Base-by-base conservation (phyloP, 2,888 invertebrate species). In the Amblyteles armatorius region DNA sequence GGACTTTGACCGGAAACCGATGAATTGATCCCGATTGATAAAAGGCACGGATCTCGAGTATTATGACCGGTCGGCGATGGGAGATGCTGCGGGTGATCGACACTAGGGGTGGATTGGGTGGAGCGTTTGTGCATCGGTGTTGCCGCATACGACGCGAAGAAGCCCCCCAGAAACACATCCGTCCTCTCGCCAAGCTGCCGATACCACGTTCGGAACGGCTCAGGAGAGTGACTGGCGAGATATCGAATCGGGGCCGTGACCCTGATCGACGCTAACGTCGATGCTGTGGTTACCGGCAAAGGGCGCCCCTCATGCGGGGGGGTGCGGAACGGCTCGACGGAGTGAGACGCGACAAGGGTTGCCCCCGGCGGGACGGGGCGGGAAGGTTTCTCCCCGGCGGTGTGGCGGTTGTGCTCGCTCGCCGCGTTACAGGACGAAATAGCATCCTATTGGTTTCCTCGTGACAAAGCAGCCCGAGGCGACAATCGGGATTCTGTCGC, bases 401-500 rank as follows among this genome's bases (percentile, higher is more conserved):
- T 72, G 73, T 29, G 36, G 72, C 60, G 79, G 79, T 79, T 72
- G 79, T 72, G 72, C 72, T 65, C 26, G 50, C 33, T 29, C 67
- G 63, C 79, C 69, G 78, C 79, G 79, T 79, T 79, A 79, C 71
- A 79, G 72, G 63, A 67, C 63, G 73, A 72, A 79, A 79, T 79
- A 73, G 79, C 79, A 67, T 74, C 68, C 80, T 81, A 81, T 81
- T 74, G 80, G 80, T 81, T 81, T 81, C 80, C 80, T 60, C 80
- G 67, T 77, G 82, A 82, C 82, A 78, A 77, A 78, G 77, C 82
- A 72, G 76, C 82, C 77, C 71, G 69, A 40, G 77, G 78, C 82
- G 82, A 78, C 82, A 82, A 82, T 82, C 77, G 82, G 65, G 82
- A 77, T 82, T 72, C 82, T 82, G 78, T 78, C 82, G 82, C 71